phyloP scores from a whole-genome alignment of 2,888 invertebrate genomes.

The Hydriomena furcata region DNA sequence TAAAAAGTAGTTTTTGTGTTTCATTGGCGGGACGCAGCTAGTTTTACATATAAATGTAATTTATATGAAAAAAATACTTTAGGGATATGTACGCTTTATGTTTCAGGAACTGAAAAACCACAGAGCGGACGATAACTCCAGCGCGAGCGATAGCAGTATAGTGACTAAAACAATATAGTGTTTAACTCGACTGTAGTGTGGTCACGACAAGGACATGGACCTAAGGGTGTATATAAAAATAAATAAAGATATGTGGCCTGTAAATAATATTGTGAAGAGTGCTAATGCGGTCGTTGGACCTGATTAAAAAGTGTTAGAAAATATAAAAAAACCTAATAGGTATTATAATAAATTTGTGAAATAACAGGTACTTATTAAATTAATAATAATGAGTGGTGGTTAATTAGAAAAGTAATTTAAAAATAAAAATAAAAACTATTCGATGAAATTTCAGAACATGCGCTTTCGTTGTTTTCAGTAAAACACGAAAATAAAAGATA shows the following conservation, averaged over 20 bases:
- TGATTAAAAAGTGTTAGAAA: background rate
- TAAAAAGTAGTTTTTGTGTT: too few relatives aligned
- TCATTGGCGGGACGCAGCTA: too few relatives aligned
- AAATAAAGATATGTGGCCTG: background rate
- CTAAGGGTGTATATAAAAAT: constrained; percentile 17
- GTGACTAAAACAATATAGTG: constrained; percentile 82
- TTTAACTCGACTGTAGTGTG: constrained; percentile 74
- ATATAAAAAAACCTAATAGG: background rate
- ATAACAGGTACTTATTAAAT: too few relatives aligned
- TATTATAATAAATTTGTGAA: background rate
- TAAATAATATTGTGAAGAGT: constrained; percentile 8
- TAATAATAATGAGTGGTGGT: too few relatives aligned
- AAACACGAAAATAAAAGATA: background rate
- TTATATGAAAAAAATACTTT: too few relatives aligned
- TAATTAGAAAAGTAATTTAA: too few relatives aligned
- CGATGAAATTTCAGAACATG: too few relatives aligned
- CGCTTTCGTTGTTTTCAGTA: background rate
- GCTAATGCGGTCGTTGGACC: background rate
- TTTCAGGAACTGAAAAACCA: constrained; percentile 70
- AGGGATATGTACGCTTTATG: background rate
- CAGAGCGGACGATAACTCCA: constrained; percentile 68
- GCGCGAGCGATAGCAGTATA: constrained; percentile 77
- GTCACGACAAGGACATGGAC: constrained; percentile 48
- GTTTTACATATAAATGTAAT: too few relatives aligned
- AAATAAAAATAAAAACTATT: too few relatives aligned